A percentile compares a stretch with the other conserved stretches of the same genome.
These are phyloP conservation scores for Choloepus hoffmanni DNA, from an alignment of 2,113 vertebrate genomes.

Conservation along the genomic window DNA sequence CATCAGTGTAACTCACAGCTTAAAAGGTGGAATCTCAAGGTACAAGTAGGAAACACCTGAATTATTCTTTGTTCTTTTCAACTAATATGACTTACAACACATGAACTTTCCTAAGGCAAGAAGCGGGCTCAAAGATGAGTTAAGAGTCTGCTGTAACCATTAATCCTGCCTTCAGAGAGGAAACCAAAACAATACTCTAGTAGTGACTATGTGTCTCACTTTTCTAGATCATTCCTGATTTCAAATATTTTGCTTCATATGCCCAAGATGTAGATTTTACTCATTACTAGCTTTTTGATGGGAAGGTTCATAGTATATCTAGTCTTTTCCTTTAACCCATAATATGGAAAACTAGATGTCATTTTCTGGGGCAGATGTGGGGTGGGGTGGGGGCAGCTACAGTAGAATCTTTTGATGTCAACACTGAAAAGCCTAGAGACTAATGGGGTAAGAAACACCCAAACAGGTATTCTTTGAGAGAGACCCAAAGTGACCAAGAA, in stretches of 20 bases:
- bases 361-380: not conserved
- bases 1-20: not conserved
- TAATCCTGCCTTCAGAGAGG: not conserved
- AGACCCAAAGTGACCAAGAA: not conserved
- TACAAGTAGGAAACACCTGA: not conserved
- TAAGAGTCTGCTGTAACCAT: not conserved
- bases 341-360: not conserved
- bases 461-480: not conserved
- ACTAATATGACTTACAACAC: not conserved
- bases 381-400: too few species aligned
- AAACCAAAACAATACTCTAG: not conserved
- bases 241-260: not conserved
- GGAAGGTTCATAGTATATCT: not conserved
- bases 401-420: not conserved
- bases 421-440: not conserved
- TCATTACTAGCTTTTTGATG: not conserved
- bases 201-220: not conserved
- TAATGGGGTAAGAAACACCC: not conserved
- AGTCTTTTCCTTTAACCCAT: not conserved
- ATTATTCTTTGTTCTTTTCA: not conserved
- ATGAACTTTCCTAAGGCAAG: not conserved
- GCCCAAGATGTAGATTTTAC: not conserved
- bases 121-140: not conserved
- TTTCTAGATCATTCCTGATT: not conserved
- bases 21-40: not conserved